Conservation (phyloP, 2,113 vertebrate species). For the Macrotus californicus region DNA sequence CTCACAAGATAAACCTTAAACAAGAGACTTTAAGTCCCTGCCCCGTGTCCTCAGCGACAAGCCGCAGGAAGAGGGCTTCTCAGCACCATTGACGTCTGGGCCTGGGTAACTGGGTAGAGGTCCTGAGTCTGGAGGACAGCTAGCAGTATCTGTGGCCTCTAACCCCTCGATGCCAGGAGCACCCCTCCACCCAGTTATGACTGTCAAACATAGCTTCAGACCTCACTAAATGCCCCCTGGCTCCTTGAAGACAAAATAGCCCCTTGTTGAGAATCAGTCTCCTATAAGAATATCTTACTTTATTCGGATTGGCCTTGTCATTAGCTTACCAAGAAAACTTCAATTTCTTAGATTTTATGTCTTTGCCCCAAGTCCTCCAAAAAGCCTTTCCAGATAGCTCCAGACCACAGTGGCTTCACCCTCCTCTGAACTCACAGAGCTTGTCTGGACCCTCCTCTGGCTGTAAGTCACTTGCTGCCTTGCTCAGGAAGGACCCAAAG, state of each 20-base stretch:
- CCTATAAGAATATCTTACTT: neutral
- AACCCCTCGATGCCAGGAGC: neutral
- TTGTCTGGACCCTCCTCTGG: neutral
- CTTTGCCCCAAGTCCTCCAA: neutral
- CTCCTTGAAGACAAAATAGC: neutral
- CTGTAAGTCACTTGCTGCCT: neutral
- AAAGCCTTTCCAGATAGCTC: neutral
- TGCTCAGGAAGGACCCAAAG: neutral
- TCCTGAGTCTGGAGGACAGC: no score
- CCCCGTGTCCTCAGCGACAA: neutral
- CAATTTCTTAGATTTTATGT: neutral
- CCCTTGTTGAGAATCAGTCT: neutral
- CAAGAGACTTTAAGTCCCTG: neutral
- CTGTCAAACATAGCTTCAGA: neutral
- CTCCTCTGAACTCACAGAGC: neutral
- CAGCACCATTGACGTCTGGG: neutral
- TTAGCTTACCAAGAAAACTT: neutral
- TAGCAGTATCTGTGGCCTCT: neutral
- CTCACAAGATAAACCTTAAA: neutral
- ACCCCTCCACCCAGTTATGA: neutral
- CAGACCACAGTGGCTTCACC: neutral
- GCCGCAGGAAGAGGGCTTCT: neutral
- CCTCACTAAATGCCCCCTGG: neutral
- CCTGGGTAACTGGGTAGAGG: neutral
- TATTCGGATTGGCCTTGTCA: neutral